A percentile compares a stretch with the other conserved stretches of the same genome.
These are phyloP conservation scores for Phoxinus dragarum DNA, from an alignment of 2,797 vertebrate species.

Conservation along the genomic window DNA sequence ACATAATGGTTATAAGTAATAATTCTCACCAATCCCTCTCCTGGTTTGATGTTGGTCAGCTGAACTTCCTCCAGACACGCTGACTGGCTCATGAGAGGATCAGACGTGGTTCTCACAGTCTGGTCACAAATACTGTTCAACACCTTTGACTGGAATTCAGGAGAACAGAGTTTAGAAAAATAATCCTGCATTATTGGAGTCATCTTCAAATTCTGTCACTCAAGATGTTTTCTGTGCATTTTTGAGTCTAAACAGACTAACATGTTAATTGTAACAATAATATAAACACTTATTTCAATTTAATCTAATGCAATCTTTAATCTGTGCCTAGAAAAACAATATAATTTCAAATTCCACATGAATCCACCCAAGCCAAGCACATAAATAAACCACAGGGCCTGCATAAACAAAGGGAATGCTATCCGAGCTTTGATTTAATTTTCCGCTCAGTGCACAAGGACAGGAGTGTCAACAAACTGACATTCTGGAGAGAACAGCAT, in stretches of 20 bases:
- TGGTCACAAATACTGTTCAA: constrained; percentile 90
- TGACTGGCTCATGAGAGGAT: constrained; percentile 84
- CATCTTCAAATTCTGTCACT: background rate
- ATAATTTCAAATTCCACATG: background rate
- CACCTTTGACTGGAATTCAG: constrained; percentile 83
- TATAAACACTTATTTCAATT: background rate
- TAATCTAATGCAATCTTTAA: background rate
- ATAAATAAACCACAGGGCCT: background rate
- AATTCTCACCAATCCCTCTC: constrained; percentile 91
- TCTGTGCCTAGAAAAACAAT: background rate
- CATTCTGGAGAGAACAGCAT: background rate
- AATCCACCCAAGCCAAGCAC: background rate
- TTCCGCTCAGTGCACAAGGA: constrained; percentile 4
- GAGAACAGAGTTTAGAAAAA: constrained; percentile 27
- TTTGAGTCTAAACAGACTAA: background rate
- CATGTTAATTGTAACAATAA: background rate
- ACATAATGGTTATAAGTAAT: background rate
- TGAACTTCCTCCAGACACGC: constrained; percentile 89
- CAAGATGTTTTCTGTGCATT: background rate
- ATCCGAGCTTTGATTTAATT: constrained; percentile 5
- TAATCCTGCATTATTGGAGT: background rate
- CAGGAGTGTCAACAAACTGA: background rate
- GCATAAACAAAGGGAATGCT: background rate
- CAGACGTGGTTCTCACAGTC: constrained; percentile 82
- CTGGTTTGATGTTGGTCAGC: constrained; percentile 86